These are phyloP conservation scores for Kuschelorhynchus macadamiae DNA, from an alignment of 2,888 invertebrate species.

Conservation along the genomic window DNA sequence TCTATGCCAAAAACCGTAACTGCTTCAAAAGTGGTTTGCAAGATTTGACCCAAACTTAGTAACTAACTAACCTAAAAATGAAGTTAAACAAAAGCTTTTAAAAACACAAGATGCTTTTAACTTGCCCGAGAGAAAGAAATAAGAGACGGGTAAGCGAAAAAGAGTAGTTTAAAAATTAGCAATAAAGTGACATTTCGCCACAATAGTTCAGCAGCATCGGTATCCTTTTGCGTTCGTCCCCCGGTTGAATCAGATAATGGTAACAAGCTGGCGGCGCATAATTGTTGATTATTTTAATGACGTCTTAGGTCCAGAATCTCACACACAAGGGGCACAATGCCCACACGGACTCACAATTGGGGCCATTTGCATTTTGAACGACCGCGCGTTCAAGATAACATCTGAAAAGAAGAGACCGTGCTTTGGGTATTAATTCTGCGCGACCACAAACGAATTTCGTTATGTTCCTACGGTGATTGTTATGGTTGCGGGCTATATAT, in stretches of 20 bases:
- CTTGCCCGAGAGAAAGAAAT: too few relatives aligned
- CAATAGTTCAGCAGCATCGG: slow-evolving; percentile 39
- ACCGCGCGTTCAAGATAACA: slow-evolving; percentile 47
- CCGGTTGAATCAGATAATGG: slow-evolving; percentile 61
- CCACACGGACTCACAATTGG: slow-evolving; percentile 68
- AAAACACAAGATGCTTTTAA: too few relatives aligned
- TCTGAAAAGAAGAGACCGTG: slow-evolving; percentile 37
- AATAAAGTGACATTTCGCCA: slow-evolving; percentile 40
- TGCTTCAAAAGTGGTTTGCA: too few relatives aligned
- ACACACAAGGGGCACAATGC: slow-evolving; percentile 61
- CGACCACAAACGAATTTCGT: slow-evolving; percentile 22
- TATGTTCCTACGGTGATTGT: too few relatives aligned
- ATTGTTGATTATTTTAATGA: slow-evolving; percentile 69
- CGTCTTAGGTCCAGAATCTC: slow-evolving; percentile 65
- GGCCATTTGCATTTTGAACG: slow-evolving; percentile 67
- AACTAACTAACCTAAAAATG: too few relatives aligned
- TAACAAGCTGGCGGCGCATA: slow-evolving; percentile 64
- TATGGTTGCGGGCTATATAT: too few relatives aligned
- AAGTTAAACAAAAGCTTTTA: too few relatives aligned
- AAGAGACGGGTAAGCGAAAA: too few relatives aligned
- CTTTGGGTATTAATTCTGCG: slow-evolving; percentile 36
- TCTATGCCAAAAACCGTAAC: too few relatives aligned
- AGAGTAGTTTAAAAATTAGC: slow-evolving; percentile 31
- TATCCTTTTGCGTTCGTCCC: slow-evolving; percentile 37
- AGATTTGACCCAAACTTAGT: too few relatives aligned